Conservation (phyloP, 2,113 vertebrate genomes). For the Todiramphus saurophagus region DNA sequence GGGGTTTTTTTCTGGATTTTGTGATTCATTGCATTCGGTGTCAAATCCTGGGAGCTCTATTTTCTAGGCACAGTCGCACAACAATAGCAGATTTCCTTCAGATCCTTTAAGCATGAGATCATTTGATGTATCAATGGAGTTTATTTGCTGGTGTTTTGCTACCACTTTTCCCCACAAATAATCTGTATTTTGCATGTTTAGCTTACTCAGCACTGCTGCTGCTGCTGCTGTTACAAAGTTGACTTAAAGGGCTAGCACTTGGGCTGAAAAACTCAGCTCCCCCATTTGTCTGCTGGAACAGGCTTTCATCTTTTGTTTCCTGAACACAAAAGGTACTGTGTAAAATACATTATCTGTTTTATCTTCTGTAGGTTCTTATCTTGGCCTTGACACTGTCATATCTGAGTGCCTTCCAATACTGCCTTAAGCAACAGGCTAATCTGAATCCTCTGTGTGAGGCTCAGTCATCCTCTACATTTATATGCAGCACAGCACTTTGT, state of each 20-base stretch:
- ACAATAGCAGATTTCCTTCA: background rate
- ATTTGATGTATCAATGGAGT: background rate
- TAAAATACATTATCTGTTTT: background rate
- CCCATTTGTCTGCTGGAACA: background rate
- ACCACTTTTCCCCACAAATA: background rate
- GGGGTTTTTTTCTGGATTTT: accelerated
- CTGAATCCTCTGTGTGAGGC: background rate
- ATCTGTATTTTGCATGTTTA: background rate
- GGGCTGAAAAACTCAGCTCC: background rate
- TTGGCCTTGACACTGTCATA: background rate
- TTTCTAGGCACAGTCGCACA: background rate
- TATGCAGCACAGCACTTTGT: background rate
- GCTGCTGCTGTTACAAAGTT: background rate
- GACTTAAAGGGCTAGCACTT: background rate
- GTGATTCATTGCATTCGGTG: background rate
- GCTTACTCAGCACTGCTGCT: background rate
- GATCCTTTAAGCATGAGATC: background rate
- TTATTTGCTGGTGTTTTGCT: background rate
- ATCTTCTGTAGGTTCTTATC: background rate
- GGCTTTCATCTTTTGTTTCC: background rate
- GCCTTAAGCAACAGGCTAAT: background rate
- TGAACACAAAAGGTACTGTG: background rate
- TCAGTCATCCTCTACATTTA: background rate
- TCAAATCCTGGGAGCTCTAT: background rate
- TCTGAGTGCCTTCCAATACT: background rate